These are phyloP conservation scores for Lophotriccus pileatus DNA, from an alignment of 2,797 vertebrate genomes.

Conservation along the genomic window DNA sequence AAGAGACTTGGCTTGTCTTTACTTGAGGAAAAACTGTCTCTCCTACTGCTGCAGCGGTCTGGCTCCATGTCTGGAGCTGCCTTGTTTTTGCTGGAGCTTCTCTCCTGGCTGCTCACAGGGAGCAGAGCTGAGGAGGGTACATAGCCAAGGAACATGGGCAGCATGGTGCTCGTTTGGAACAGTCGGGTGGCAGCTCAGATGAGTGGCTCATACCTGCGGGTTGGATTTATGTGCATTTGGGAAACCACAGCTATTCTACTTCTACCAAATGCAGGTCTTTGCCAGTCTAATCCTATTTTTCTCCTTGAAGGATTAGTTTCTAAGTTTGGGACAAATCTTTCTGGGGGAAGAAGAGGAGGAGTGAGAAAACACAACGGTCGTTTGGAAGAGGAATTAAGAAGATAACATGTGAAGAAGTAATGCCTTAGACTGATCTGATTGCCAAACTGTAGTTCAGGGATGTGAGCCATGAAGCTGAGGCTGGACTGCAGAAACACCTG, in stretches of 20 bases:
- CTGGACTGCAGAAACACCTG: not conserved
- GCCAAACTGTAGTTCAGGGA: not conserved
- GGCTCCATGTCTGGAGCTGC: not conserved
- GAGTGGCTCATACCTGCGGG: not conserved
- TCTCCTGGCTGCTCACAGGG: not conserved
- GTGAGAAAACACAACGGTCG: not conserved
- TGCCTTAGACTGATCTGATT: not conserved
- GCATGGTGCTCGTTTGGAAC: not conserved
- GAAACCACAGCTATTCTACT: not conserved
- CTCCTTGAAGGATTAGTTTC: not conserved
- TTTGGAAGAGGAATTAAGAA: not conserved
- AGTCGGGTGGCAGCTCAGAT: not conserved
- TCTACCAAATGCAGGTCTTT: not conserved
- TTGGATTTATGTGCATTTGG: not conserved
- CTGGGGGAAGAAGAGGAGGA: not conserved
- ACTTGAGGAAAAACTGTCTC: slow-evolving; percentile 16
- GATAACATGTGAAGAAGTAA: not conserved
- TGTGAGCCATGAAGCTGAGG: accelerated
- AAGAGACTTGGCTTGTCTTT: slow-evolving; percentile 19
- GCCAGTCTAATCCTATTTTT: not conserved
- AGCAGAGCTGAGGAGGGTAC: not conserved
- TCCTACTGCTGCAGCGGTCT: not conserved
- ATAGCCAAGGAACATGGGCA: not conserved
- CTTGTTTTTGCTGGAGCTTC: not conserved
- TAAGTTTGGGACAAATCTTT: not conserved